Conservation (phyloP, 2,888 invertebrate genomes). For the Tinea pellionella region DNA sequence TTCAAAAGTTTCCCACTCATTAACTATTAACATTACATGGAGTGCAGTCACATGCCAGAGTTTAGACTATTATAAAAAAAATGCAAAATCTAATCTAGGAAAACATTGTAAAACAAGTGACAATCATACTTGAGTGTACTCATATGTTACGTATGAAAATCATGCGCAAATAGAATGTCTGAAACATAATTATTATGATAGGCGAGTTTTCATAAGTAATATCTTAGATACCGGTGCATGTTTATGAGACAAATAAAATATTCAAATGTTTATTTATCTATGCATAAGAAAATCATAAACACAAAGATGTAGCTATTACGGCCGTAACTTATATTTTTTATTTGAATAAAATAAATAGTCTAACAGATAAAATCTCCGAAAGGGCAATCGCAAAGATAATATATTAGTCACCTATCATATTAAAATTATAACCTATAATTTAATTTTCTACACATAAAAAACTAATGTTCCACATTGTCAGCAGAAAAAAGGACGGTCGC, state of each 20-base stretch:
- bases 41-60: too few relatives aligned
- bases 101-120: neutral
- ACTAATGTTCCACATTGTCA: slow-evolving; percentile 54
- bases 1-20: too few relatives aligned
- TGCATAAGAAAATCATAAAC: neutral
- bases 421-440: slow-evolving; percentile 68
- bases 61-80: too few relatives aligned
- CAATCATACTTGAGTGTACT: neutral
- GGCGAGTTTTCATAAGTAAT: neutral
- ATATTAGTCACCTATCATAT: slow-evolving; percentile 65
- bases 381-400: slow-evolving; percentile 33
- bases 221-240: neutral
- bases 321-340: slow-evolving; percentile 4
- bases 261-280: slow-evolving; percentile 2
- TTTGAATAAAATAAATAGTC: slow-evolving; percentile 12
- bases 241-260: neutral
- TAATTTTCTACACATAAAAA: slow-evolving; percentile 59
- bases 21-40: too few relatives aligned
- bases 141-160: neutral
- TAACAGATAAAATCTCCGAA: slow-evolving; percentile 36
- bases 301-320: neutral
- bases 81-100: too few relatives aligned
- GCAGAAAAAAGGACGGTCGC: slow-evolving; percentile 54
- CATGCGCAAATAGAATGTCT: neutral
- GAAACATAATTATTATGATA: neutral